Evolutionary conservation across 2,113 vertebrate genomes (phyloP).

Genomic region (Spilogale gracilis): DNA sequence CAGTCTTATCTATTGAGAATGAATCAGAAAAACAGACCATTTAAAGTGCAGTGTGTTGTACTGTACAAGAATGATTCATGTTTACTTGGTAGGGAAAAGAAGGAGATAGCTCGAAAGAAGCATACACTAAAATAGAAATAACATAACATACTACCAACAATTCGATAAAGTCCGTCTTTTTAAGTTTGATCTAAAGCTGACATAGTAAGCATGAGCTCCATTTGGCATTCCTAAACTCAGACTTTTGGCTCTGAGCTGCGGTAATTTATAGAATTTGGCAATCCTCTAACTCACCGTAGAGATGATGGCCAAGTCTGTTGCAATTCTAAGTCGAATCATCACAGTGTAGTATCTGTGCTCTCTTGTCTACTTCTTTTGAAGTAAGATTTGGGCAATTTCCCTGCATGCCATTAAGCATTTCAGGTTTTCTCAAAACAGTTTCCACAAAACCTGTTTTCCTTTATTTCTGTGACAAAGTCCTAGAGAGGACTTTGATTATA

Average conservation of each 20-base stretch:
- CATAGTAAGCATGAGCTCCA: neutral
- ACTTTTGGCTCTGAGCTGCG: neutral
- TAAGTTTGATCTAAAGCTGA: neutral
- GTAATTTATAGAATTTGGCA: neutral
- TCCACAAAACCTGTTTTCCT: neutral
- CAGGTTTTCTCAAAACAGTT: slow-evolving; percentile 35
- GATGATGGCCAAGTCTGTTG: neutral
- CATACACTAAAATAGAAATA: neutral
- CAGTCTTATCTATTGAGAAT: neutral
- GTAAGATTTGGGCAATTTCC: slow-evolving; percentile 27
- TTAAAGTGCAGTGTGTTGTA: neutral
- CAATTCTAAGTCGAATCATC: neutral
- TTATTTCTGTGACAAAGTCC: neutral
- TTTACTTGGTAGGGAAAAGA: neutral
- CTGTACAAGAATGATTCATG: neutral
- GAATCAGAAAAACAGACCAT: neutral
- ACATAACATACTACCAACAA: neutral
- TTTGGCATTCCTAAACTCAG: neutral
- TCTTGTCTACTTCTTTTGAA: slow-evolving; percentile 57
- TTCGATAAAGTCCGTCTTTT: neutral
- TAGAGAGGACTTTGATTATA: neutral
- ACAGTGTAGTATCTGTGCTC: neutral
- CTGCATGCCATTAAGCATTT: slow-evolving; percentile 12
- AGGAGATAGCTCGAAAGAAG: neutral
- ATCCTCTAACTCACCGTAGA: neutral